These are phyloP conservation scores for Protonibea diacanthus DNA, from an alignment of 2,797 vertebrate species.

Conservation along the genomic window DNA sequence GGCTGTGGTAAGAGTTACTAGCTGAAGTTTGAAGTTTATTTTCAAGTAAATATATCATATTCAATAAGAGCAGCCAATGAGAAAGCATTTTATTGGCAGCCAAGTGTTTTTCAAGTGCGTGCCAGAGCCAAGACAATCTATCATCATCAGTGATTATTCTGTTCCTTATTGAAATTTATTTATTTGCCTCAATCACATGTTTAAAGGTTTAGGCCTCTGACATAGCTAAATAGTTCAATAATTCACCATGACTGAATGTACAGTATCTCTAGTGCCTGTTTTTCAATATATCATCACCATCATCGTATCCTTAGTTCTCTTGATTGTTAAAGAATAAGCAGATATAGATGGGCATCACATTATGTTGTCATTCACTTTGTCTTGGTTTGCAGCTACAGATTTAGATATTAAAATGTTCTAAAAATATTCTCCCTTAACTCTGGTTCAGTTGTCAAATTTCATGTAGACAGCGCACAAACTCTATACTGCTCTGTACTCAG, in stretches of 20 bases:
- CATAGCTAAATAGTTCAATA: too few relatives aligned
- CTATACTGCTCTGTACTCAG: background rate
- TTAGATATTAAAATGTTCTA: too few relatives aligned
- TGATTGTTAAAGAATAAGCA: background rate
- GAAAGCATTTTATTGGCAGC: background rate
- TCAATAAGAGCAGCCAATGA: background rate
- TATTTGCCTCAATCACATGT: background rate
- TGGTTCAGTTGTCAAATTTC: too few relatives aligned
- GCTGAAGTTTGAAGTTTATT: background rate
- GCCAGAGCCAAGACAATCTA: background rate
- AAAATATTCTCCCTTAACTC: too few relatives aligned
- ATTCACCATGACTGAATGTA: background rate
- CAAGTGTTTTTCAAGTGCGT: background rate
- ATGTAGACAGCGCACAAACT: background rate
- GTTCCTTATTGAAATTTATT: background rate
- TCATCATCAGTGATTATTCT: background rate
- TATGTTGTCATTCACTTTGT: background rate
- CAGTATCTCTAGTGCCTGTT: too few relatives aligned
- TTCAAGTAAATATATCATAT: background rate
- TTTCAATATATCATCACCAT: background rate
- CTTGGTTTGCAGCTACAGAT: background rate
- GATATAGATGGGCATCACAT: background rate
- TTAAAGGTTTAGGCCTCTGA: background rate
- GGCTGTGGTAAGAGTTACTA: constrained; percentile 1
- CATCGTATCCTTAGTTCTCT: background rate